A percentile compares a stretch with the other conserved stretches of the same genome.
phyloP scores from a whole-genome alignment of 2,797 vertebrate species.

The Mormyrops boulengeri region DNA sequence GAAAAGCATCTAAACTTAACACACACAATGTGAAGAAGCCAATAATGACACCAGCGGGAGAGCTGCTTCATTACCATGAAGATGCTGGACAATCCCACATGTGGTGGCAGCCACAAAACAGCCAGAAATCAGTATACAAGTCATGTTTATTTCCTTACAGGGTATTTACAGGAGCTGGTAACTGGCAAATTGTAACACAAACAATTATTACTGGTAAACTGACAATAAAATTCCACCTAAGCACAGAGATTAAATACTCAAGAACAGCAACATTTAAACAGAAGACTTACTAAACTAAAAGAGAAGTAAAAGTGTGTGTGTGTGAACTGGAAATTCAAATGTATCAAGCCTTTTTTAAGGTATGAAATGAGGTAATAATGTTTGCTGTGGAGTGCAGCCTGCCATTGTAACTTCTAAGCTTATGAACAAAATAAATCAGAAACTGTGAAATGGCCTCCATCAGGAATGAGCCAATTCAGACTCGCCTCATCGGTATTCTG shows the following conservation, averaged over 20 bases:
- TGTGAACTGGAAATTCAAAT: not conserved
- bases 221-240: not conserved
- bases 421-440: not conserved
- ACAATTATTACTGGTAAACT: not conserved
- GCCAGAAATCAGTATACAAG: not conserved
- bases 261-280: not conserved
- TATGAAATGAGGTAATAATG: not conserved
- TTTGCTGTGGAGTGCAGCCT: not conserved
- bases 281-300: not conserved
- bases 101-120: not conserved
- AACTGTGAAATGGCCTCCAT: conserved; percentile 10
- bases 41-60: not conserved
- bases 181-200: not conserved
- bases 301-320: not conserved
- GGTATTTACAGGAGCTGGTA: not conserved
- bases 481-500: conserved; percentile 19
- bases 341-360: not conserved
- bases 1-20: not conserved
- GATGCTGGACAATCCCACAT: conserved; percentile 7
- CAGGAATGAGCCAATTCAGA: conserved; percentile 8
- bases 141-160: not conserved
- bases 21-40: not conserved
- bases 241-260: not conserved
- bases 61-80: conserved; percentile 19
- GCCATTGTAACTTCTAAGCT: not conserved